These are phyloP conservation scores for Zaprionus kolodkinae DNA, from an alignment of 1,140 invertebrate species.

Conservation along the genomic window DNA sequence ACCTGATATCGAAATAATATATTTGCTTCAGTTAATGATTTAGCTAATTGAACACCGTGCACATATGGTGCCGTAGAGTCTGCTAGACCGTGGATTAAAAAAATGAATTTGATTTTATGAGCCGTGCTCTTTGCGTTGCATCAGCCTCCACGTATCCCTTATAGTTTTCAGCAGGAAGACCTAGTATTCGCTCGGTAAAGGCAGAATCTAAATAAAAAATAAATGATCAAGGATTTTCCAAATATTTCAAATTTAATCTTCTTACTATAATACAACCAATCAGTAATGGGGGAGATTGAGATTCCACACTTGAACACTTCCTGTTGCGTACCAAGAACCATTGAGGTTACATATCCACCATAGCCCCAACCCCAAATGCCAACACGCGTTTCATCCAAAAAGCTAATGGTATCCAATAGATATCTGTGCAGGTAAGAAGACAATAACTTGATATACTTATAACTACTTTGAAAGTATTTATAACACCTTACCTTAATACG, in stretches of 20 bases:
- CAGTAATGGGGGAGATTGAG: slow-evolving; percentile 96
- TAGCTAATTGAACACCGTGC: slow-evolving; percentile 94
- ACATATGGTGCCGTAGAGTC: slow-evolving; percentile 96
- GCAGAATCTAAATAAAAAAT: slow-evolving; percentile 90
- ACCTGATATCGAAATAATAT: slow-evolving; percentile 97
- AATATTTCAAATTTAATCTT: neutral
- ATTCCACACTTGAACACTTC: slow-evolving; percentile 96
- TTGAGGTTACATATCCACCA: slow-evolving; percentile 95
- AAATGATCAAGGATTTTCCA: neutral
- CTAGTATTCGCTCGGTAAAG: slow-evolving; percentile 96
- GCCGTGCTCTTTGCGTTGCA: slow-evolving; percentile 92
- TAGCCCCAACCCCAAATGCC: slow-evolving; percentile 99
- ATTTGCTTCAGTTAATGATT: slow-evolving; percentile 93
- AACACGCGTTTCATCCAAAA: slow-evolving; percentile 93
- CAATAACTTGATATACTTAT: neutral
- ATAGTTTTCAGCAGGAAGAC: slow-evolving; percentile 94
- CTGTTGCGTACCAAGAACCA: slow-evolving; percentile 93
- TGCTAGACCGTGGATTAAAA: slow-evolving; percentile 94
- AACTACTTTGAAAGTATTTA: neutral
- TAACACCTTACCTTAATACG: slow-evolving; percentile 88
- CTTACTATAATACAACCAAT: slow-evolving; percentile 98
- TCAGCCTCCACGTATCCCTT: slow-evolving; percentile 96
- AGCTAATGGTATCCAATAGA: slow-evolving; percentile 92
- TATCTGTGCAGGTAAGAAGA: slow-evolving; percentile 86
- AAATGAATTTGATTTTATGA: slow-evolving; percentile 93